Evolutionary conservation across 2,888 invertebrate genomes (phyloP).

Genomic region (Argyra leucocephala): DNA sequence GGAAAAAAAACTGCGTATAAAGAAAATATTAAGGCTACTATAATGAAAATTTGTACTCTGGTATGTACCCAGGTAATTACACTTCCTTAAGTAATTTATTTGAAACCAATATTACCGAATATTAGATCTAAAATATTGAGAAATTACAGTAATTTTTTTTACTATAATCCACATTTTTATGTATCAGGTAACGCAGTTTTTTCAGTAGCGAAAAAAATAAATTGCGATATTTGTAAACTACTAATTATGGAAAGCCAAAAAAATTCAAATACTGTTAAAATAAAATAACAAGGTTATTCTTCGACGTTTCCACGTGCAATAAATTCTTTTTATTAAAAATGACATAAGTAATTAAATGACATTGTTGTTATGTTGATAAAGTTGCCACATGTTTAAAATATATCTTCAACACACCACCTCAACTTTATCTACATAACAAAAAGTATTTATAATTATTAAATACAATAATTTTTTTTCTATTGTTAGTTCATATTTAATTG

Average conservation of each 20-base stretch:
- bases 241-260: not conserved
- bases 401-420: too few relatives aligned
- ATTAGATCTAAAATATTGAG: conserved; percentile 3
- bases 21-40: not conserved
- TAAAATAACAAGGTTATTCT: too few relatives aligned
- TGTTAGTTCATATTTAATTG: too few relatives aligned
- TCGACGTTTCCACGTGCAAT: too few relatives aligned
- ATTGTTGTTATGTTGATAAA: too few relatives aligned
- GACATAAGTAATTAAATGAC: too few relatives aligned
- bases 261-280: not conserved
- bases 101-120: not conserved
- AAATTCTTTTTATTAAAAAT: too few relatives aligned
- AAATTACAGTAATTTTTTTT: not conserved
- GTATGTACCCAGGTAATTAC: too few relatives aligned
- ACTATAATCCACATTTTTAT: not conserved
- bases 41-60: not conserved
- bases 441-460: too few relatives aligned
- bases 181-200: not conserved
- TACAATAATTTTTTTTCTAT: too few relatives aligned
- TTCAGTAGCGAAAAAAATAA: not conserved
- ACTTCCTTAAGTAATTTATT: not conserved
- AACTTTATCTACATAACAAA: too few relatives aligned
- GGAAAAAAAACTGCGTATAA: conserved; percentile 7
- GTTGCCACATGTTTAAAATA: too few relatives aligned
- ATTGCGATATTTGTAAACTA: not conserved